Conservation (phyloP, 2,888 invertebrate genomes). For the Pseudococcus jackbeardsleyi region DNA sequence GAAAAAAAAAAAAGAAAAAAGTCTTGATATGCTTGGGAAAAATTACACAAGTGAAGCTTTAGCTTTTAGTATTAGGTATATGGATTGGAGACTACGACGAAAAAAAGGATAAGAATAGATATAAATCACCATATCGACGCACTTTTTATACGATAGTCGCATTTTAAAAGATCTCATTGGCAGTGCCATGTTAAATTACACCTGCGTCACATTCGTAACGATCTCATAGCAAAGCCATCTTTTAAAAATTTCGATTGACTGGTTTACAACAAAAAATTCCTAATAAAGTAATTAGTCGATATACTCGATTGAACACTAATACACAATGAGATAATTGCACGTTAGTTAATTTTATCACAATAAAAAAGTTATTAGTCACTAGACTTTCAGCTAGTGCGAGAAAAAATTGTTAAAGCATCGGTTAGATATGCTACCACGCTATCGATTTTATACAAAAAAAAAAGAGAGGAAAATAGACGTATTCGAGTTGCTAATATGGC, state of each 20-base stretch:
- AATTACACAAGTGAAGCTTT: slow-evolving; percentile 10
- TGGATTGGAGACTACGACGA: neutral
- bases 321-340: slow-evolving; percentile 61
- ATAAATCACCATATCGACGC: neutral
- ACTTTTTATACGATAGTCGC: neutral
- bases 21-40: neutral
- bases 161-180: neutral
- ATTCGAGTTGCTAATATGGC: slow-evolving; percentile 20
- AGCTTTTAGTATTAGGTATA: neutral
- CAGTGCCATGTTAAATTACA: neutral
- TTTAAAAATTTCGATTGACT: neutral
- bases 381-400: slow-evolving; percentile 58
- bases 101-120: slow-evolving; percentile 3
- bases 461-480: neutral
- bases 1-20: neutral
- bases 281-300: slow-evolving; percentile 9
- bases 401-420: slow-evolving; percentile 21
- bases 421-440: slow-evolving; percentile 38
- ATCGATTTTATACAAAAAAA: slow-evolving; percentile 37
- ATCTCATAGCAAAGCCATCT: slow-evolving; percentile 30
- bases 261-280: neutral
- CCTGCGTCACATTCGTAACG: neutral
- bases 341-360: slow-evolving; percentile 60
- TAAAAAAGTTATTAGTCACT: slow-evolving; percentile 59
- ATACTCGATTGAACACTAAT: slow-evolving; percentile 50